A percentile compares a stretch with the other conserved stretches of the same genome.
phyloP scores from a whole-genome alignment of 2,113 vertebrate species.

The Podarcis muralis region DNA sequence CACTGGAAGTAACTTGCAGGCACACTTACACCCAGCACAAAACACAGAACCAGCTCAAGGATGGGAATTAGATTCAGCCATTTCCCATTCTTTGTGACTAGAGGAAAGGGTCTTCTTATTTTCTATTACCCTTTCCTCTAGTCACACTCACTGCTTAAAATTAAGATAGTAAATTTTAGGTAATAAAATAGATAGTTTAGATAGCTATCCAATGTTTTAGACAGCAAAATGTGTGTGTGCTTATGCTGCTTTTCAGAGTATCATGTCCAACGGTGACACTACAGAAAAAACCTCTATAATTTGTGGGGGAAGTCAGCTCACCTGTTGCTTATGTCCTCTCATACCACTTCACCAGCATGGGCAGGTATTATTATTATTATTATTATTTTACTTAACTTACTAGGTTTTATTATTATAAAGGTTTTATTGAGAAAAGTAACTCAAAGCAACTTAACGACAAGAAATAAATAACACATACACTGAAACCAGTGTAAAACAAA shows the following conservation, averaged over 20 bases:
- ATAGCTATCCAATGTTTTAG: not conserved
- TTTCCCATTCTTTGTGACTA: not conserved
- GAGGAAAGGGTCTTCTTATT: no score
- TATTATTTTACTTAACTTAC: no score
- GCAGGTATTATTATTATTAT: not conserved
- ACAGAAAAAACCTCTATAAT: not conserved
- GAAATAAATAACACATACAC: no score
- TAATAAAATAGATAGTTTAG: not conserved
- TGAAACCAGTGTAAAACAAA: no score
- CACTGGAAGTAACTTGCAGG: constrained; percentile 17
- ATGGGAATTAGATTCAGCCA: not conserved
- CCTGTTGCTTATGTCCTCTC: not conserved
- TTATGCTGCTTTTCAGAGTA: not conserved
- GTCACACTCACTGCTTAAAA: not conserved
- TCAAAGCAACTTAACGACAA: no score
- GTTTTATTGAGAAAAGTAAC: no score
- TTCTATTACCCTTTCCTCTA: not conserved
- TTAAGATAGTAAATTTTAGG: not conserved
- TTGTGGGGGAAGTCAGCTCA: not conserved
- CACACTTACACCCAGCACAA: not conserved
- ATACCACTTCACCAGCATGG: not conserved
- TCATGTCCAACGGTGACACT: not conserved
- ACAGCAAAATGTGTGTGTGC: not conserved
- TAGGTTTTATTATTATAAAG: no score
- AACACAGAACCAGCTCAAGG: not conserved